Evolutionary conservation across 2,113 vertebrate species (phyloP).

Genomic region (Malurus alboscapulatus): DNA sequence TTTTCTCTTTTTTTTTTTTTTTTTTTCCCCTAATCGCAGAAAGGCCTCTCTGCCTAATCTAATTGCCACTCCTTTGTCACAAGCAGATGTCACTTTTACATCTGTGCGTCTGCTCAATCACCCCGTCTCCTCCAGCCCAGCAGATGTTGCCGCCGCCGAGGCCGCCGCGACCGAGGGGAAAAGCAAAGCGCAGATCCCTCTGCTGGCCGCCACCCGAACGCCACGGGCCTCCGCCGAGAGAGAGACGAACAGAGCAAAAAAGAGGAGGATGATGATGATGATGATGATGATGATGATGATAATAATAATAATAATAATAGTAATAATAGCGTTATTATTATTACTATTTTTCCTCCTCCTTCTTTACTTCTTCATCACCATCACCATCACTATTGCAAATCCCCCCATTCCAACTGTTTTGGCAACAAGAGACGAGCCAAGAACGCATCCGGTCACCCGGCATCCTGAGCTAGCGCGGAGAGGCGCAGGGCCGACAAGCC

Average conservation of each 20-base stretch:
- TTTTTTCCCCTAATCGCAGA: constrained; percentile 43
- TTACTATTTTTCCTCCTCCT: too few relatives aligned
- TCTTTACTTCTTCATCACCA: not conserved
- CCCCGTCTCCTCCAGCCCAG: constrained; percentile 61
- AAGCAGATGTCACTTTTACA: constrained; percentile 94
- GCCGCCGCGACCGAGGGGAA: not conserved
- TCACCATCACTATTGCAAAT: not conserved
- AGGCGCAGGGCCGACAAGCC: not conserved
- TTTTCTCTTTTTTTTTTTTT: not conserved
- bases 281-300: too few relatives aligned
- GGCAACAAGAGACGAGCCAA: not conserved
- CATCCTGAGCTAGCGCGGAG: not conserved
- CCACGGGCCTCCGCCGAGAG: not conserved
- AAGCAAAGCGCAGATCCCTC: constrained; percentile 51
- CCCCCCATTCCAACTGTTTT: not conserved
- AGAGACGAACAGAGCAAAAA: too few relatives aligned
- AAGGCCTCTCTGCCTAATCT: constrained; percentile 82
- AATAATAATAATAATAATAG: too few relatives aligned
- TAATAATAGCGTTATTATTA: too few relatives aligned
- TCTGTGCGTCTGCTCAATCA: constrained; percentile 86
- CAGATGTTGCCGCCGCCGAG: constrained; percentile 76
- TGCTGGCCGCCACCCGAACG: constrained; percentile 35
- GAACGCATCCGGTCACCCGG: not conserved
- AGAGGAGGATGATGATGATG: not conserved
- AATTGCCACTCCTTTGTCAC: constrained; percentile 86